Evolutionary conservation across 2,888 invertebrate genomes (phyloP).

Genomic region (Volucella inflata): DNA sequence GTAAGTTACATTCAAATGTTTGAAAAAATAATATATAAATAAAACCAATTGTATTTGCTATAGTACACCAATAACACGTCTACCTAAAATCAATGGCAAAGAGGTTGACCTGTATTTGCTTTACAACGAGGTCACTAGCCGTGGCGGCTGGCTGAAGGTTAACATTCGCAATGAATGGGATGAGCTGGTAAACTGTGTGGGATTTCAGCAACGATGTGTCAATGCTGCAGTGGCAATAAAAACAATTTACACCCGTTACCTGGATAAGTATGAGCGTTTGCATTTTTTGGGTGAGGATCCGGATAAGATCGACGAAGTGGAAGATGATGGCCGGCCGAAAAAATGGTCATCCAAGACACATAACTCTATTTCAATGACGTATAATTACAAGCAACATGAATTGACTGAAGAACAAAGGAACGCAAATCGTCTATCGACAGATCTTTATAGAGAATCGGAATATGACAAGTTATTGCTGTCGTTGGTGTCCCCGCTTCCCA

Average conservation of each 20-base stretch:
- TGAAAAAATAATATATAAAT: background rate
- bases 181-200: constrained; percentile 90
- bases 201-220: constrained; percentile 92
- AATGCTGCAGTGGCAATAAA: constrained; percentile 95
- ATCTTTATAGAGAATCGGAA: constrained; percentile 88
- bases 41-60: constrained; percentile 76
- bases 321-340: constrained; percentile 91
- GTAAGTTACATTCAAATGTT: constrained; percentile 86
- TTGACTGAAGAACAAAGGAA: constrained; percentile 87
- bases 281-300: constrained; percentile 95
- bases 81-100: constrained; percentile 93
- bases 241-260: constrained; percentile 91
- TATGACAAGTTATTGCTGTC: constrained; percentile 95
- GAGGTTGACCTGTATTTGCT: constrained; percentile 96
- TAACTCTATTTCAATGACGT: constrained; percentile 89
- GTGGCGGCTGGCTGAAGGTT: constrained; percentile 98
- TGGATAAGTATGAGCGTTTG: constrained; percentile 95
- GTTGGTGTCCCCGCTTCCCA: constrained; percentile 97
- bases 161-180: constrained; percentile 96
- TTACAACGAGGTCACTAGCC: constrained; percentile 94
- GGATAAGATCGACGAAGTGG: constrained; percentile 89
- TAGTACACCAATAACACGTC: constrained; percentile 86
- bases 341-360: constrained; percentile 87
- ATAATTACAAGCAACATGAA: constrained; percentile 91
- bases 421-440: constrained; percentile 88